phyloP scores from a whole-genome alignment of 2,888 invertebrate genomes.

The Idaea aversata region DNA sequence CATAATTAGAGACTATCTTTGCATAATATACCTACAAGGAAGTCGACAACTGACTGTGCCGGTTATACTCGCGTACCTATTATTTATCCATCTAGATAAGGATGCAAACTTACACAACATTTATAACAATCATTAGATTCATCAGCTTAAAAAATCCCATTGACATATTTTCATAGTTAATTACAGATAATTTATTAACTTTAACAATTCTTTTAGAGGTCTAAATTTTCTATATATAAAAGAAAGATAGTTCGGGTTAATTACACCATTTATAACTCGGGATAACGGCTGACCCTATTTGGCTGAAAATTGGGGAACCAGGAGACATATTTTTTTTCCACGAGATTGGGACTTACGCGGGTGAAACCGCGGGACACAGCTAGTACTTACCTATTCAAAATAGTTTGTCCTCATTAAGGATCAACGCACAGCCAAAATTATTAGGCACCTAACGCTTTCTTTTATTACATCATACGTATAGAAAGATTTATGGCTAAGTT shows the following conservation, averaged over 20 bases:
- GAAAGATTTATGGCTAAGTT: slow-evolving; percentile 22
- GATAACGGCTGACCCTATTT: too few relatives aligned
- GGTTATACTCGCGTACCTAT: background rate
- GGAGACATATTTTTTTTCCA: too few relatives aligned
- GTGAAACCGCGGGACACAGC: too few relatives aligned
- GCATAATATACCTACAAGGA: slow-evolving; percentile 2
- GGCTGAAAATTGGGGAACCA: too few relatives aligned
- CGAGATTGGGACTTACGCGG: too few relatives aligned
- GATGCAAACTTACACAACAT: background rate
- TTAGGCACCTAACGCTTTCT: slow-evolving; percentile 33
- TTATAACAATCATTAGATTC: background rate
- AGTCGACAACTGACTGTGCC: background rate
- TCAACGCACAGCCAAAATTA: too few relatives aligned
- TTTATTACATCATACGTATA: slow-evolving; percentile 30
- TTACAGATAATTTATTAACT: slow-evolving; percentile 35
- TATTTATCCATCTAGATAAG: background rate
- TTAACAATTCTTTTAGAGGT: slow-evolving; percentile 19
- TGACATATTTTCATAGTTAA: slow-evolving; percentile 26
- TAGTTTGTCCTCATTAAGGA: too few relatives aligned
- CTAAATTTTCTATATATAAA: too few relatives aligned
- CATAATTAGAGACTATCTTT: background rate
- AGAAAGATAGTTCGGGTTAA: too few relatives aligned
- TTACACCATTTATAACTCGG: too few relatives aligned
- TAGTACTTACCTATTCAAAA: too few relatives aligned
- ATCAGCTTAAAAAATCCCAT: slow-evolving; percentile 19